A percentile compares a stretch with the other conserved stretches of the same genome.
phyloP scores from a whole-genome alignment of 2,797 vertebrate species.

The Intellagama lesueurii region DNA sequence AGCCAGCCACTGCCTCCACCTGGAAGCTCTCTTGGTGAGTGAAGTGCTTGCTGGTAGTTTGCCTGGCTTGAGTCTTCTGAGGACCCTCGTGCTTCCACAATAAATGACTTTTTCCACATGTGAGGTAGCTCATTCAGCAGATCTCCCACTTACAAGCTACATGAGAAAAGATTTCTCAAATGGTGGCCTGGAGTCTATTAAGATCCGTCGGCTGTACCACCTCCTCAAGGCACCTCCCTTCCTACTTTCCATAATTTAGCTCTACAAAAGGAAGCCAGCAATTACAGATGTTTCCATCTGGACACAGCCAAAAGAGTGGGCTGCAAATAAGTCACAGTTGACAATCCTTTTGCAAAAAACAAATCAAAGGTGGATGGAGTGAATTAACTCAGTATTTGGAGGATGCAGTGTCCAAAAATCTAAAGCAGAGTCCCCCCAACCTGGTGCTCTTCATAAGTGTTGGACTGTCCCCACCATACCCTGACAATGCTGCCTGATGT shows the following conservation, averaged over 20 bases:
- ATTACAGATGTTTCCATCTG: not conserved
- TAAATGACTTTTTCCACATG: not conserved
- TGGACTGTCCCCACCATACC: too few relatives aligned
- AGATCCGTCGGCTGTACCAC: not conserved
- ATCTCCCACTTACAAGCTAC: not conserved
- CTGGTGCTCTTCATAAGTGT: too few relatives aligned
- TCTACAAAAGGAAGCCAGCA: not conserved
- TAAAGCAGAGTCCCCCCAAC: too few relatives aligned
- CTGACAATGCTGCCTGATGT: too few relatives aligned
- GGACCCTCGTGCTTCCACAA: not conserved
- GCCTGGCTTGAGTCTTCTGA: not conserved
- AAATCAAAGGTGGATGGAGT: not conserved
- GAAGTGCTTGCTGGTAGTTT: too few relatives aligned
- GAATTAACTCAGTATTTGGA: not conserved
- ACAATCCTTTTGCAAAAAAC: not conserved
- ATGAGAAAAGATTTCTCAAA: not conserved
- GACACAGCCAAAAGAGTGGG: too few relatives aligned
- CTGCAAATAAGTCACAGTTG: not conserved
- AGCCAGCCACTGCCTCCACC: too few relatives aligned
- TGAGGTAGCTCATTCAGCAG: not conserved
- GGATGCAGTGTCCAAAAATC: not conserved
- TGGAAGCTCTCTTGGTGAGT: too few relatives aligned
- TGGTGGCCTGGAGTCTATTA: not conserved
- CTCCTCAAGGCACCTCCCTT: not conserved
- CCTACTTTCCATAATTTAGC: not conserved